Evolutionary conservation across 2,888 invertebrate genomes (phyloP).

Genomic region (Hydroisotoma schaefferi): DNA sequence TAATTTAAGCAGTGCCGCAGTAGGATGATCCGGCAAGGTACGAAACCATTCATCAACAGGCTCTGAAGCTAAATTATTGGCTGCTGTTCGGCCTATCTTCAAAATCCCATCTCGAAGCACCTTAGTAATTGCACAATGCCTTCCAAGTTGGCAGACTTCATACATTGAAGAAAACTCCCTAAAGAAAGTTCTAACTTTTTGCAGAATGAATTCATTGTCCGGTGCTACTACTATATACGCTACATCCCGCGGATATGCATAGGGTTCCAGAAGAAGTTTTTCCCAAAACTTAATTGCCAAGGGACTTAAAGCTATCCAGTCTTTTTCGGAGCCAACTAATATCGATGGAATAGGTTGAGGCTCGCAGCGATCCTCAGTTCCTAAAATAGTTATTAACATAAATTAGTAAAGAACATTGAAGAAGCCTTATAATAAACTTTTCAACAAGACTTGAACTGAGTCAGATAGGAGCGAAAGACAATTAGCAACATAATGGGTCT

Average conservation of each 20-base stretch:
- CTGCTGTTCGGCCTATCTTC: constrained; percentile 68
- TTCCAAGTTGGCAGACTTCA: constrained; percentile 88
- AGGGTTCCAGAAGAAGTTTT: constrained; percentile 92
- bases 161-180: constrained; percentile 88
- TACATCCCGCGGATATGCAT: constrained; percentile 89
- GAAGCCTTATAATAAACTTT: too few relatives aligned
- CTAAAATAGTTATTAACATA: too few relatives aligned
- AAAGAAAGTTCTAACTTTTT: constrained; percentile 80
- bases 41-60: constrained; percentile 87
- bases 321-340: constrained; percentile 90
- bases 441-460: neutral
- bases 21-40: constrained; percentile 71
- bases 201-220: constrained; percentile 78
- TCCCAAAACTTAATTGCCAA: constrained; percentile 95
- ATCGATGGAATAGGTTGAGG: constrained; percentile 95
- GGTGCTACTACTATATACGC: constrained; percentile 93
- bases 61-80: constrained; percentile 61
- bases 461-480: neutral
- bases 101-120: constrained; percentile 81
- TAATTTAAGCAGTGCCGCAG: constrained; percentile 77
- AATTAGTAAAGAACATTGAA: neutral
- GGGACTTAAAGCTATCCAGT: constrained; percentile 92
- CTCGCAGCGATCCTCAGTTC: constrained; percentile 91
- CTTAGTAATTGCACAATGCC: constrained; percentile 85
- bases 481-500: too few relatives aligned